phyloP scores from a whole-genome alignment of 1,140 invertebrate species.

The Papilio helenus region DNA sequence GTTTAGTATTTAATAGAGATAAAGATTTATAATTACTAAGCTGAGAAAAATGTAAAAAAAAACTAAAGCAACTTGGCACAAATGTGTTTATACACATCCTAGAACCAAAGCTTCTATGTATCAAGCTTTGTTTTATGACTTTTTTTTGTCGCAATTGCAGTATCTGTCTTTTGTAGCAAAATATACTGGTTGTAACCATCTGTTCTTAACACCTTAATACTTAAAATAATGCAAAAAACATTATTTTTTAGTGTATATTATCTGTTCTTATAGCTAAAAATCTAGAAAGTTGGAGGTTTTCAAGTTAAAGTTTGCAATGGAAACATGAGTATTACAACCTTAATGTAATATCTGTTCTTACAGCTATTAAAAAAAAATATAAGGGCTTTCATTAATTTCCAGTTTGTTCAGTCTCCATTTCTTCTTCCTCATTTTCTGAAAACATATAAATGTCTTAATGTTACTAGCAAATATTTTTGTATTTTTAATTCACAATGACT shows the following conservation, averaged over 20 bases:
- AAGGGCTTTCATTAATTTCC: conserved; percentile 15
- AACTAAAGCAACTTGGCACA: background rate
- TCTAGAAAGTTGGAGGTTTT: conserved; percentile 38
- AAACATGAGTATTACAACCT: background rate
- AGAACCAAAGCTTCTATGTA: background rate
- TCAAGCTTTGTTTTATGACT: background rate
- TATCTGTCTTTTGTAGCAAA: conserved; percentile 65
- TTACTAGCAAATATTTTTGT: conserved; percentile 39
- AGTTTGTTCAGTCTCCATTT: conserved; percentile 75
- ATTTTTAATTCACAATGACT: background rate
- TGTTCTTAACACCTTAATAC: conserved; percentile 75
- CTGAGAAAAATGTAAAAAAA: background rate
- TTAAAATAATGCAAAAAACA: conserved; percentile 42
- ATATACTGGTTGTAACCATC: conserved; percentile 54
- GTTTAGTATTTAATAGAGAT: background rate
- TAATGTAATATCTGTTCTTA: conserved; percentile 36
- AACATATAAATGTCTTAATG: conserved; percentile 53
- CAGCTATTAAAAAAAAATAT: background rate
- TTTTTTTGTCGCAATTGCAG: conserved; percentile 48
- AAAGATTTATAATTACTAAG: background rate
- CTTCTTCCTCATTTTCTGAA: conserved; percentile 79
- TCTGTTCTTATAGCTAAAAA: conserved; percentile 69
- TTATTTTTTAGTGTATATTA: conserved; percentile 43
- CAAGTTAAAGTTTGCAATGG: conserved; percentile 41
- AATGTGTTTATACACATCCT: background rate